Conservation (phyloP, 2,888 invertebrate genomes). For the Cheilosia urbana region DNA sequence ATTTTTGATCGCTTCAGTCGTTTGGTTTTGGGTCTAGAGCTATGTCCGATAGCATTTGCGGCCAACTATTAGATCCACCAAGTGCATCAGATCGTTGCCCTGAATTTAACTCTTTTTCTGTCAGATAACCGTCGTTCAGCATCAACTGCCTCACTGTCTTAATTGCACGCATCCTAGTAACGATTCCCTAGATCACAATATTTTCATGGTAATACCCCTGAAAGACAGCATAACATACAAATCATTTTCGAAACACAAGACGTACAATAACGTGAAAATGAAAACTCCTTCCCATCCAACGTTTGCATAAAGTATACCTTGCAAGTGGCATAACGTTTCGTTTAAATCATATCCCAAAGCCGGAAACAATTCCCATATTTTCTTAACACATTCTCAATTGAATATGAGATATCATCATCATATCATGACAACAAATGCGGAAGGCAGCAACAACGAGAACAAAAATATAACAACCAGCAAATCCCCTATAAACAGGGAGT, state of each 20-base stretch:
- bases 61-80: too few relatives aligned
- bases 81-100: too few relatives aligned
- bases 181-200: too few relatives aligned
- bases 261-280: not conserved
- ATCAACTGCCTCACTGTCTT: too few relatives aligned
- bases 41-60: too few relatives aligned
- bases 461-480: conserved; percentile 33
- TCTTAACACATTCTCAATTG: conserved; percentile 51
- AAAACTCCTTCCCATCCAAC: not conserved
- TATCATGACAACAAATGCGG: conserved; percentile 19
- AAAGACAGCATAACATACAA: too few relatives aligned
- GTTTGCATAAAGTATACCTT: not conserved
- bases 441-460: not conserved
- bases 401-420: conserved; percentile 48
- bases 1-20: too few relatives aligned
- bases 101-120: too few relatives aligned
- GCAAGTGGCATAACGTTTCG: not conserved
- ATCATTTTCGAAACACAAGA: not conserved
- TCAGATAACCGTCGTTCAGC: too few relatives aligned
- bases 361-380: conserved; percentile 24
- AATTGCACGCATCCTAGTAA: too few relatives aligned
- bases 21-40: too few relatives aligned
- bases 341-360: conserved; percentile 17
- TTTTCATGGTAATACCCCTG: too few relatives aligned
- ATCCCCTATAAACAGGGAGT: conserved; percentile 61